phyloP scores from a whole-genome alignment of 2,113 vertebrate species.

The Catharus bicknelli region DNA sequence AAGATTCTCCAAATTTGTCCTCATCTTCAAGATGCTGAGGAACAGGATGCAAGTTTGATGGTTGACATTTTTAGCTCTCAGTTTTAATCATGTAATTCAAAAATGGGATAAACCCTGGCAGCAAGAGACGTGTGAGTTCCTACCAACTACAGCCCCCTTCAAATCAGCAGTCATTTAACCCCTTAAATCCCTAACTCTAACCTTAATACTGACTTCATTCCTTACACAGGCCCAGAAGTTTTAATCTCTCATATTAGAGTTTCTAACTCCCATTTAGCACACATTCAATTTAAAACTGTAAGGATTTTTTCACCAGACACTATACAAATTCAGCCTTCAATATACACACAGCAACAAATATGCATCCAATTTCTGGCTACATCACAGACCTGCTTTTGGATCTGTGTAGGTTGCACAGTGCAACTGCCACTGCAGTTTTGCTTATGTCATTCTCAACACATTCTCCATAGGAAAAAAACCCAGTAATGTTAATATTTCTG shows the following conservation, averaged over 20 bases:
- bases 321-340: neutral
- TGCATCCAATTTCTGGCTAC: neutral
- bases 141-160: neutral
- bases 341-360: neutral
- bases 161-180: neutral
- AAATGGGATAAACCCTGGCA: neutral
- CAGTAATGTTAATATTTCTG: neutral
- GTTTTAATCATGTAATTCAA: neutral
- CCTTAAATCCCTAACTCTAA: neutral
- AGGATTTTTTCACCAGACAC: neutral
- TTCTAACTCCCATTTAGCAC: neutral
- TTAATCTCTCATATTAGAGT: neutral
- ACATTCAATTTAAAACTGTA: neutral
- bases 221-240: neutral
- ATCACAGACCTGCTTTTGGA: neutral
- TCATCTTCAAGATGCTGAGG: neutral
- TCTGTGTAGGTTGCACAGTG: neutral
- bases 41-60: neutral
- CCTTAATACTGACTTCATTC: neutral
- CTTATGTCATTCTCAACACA: neutral
- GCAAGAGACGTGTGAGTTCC: neutral
- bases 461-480: neutral
- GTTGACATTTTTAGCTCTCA: neutral
- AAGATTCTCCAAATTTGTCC: neutral
- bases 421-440: neutral